Evolutionary conservation across 2,113 vertebrate genomes (phyloP), one percentile per base, ranked within the genome.

Genomic region (Uria aalge): DNA sequence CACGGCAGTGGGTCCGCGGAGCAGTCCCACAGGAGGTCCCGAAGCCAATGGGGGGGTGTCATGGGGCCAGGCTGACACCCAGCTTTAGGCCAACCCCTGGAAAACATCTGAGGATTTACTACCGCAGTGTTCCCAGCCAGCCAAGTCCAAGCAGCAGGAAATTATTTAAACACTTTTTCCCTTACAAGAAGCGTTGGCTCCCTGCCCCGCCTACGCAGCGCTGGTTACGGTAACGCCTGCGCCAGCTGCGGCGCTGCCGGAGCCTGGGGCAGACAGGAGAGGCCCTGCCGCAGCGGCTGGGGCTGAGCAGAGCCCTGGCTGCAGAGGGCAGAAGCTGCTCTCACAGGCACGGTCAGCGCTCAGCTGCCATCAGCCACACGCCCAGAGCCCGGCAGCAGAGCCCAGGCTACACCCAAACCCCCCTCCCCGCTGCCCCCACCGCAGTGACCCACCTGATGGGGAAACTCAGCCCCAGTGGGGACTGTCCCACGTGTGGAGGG

Each of bases 171-270:
- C 64, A 18, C 12, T 23, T 52, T 82, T 88, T 50, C 62, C 62
- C 64, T 82, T 59, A 27, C 59, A 77, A 91, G 34, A 21, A 20
- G 21, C 14, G 12, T 2, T 92, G 94, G 93, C 73, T 7, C 12
- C 21, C 64, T 43, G 68, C 74, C 73, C 40, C 6, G 6, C 72
- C 43, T 43, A 10, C 5, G 2, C 3, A 43, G 63, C 0, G 0
- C 59, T 15, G 45, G 19, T 50, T n/a, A 60, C 1, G 2, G 80
- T 9, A 80, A 73, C 14, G 24, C 6, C 59, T 2, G 9, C 0
- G 5, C 7, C 32, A 29, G 45, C 62, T 11, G 5, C 5, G 0
- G 16, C 2, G 8, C 8, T 22, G 23, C 43, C 11, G 5, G 5
- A 5, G 59, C 29, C 56, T 24, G 1, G 47, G 20, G 23, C 11